phyloP scores from a whole-genome alignment of 2,888 invertebrate genomes.

The Gymnosoma rotundatum region DNA sequence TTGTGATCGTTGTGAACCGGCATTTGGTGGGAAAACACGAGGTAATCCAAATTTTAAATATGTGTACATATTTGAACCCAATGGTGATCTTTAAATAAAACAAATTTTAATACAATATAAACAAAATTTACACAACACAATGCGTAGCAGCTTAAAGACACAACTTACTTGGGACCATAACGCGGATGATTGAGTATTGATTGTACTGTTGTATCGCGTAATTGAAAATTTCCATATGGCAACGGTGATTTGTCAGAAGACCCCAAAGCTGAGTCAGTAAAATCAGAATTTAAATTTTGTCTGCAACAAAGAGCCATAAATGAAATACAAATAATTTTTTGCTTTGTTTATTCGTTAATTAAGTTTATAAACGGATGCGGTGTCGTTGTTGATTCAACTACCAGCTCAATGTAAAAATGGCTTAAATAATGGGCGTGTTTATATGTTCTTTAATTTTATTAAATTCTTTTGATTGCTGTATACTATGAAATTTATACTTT shows the following conservation, averaged over 20 bases:
- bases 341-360: slow-evolving; percentile 43
- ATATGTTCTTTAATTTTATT: slow-evolving; percentile 9
- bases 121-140: slow-evolving; percentile 5
- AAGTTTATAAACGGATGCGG: slow-evolving; percentile 68
- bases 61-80: slow-evolving; percentile 96
- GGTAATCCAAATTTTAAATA: slow-evolving; percentile 97
- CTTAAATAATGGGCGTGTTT: slow-evolving; percentile 55
- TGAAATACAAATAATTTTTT: slow-evolving; percentile 48
- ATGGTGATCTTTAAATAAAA: slow-evolving; percentile 86
- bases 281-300: slow-evolving; percentile 97
- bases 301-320: slow-evolving; percentile 82
- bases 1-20: slow-evolving; percentile 88
- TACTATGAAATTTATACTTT: slow-evolving; percentile 30
- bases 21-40: slow-evolving; percentile 93
- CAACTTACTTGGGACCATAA: slow-evolving; percentile 92
- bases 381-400: slow-evolving; percentile 61
- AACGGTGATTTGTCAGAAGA: slow-evolving; percentile 96
- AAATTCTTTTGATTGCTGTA: slow-evolving; percentile 20
- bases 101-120: background rate
- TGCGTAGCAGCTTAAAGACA: slow-evolving; percentile 22
- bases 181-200: slow-evolving; percentile 92
- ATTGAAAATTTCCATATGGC: slow-evolving; percentile 96
- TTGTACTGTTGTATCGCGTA: slow-evolving; percentile 95
- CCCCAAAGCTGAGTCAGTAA: slow-evolving; percentile 96
- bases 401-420: slow-evolving; percentile 46